Evolutionary conservation across 2,888 invertebrate species (phyloP), one percentile per base, ranked within the genome.

Genomic region (Elegia similella): DNA sequence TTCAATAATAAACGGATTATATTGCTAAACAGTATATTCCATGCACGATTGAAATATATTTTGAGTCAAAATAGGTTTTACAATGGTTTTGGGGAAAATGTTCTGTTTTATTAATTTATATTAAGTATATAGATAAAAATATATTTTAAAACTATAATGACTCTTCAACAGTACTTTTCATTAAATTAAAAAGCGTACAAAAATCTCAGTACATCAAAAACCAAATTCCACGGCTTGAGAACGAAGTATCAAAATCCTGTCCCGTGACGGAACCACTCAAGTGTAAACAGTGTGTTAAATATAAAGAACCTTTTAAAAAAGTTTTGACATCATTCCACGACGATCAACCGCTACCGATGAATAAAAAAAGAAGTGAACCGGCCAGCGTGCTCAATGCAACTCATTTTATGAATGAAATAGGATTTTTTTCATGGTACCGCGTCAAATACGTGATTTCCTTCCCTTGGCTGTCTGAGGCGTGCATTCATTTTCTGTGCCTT

Each of bases 361-460:
- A 70, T 75, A 74, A 69, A 58, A 64, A 70, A 64, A 62, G 59
- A 63, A 67, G 72, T 82, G 83, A 79, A 69, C 61, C 61, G 54
- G 63, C 63, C 69, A 64, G 64, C 69, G 70, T 76, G 72, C 82
- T 88, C 80, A 89, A 88, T 89, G 87, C 86, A 76, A 88, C 85
- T 88, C 86, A 82, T 88, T 90, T 90, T 89, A 90, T 91, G 90
- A 91, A 91, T 91, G 90, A 88, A 90, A 90, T 89, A 88, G 86
- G 81, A 78, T 85, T 89, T 89, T 84, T 85, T 88, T 78, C 71
- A 74, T 73, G 72, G 82, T 76, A 86, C 88, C 86, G 86, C 83
- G 86, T 78, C 88, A 80, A 87, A 89, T 90, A 91, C 90, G 90
- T 91, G 90, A 86, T 87, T 89, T 88, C 89, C 89, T 90, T 82